Base-by-base conservation (phyloP, 2,797 vertebrate species). In the Zalophus californianus region DNA sequence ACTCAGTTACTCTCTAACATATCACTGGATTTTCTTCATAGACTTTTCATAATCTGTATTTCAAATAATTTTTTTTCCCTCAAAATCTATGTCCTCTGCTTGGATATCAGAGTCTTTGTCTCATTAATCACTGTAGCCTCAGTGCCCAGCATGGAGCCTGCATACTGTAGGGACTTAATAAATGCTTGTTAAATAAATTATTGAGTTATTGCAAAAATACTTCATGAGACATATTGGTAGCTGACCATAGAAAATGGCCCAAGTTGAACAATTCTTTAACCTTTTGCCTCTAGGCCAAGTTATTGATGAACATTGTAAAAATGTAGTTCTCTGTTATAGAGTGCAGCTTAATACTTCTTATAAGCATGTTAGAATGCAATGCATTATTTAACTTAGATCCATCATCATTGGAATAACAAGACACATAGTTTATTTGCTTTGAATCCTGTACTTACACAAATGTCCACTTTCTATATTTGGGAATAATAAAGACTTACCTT, bases 401-500 rank as follows among this genome's bases (percentile, higher is more conserved):
- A 89, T 64, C 48, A 38, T 82, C 27, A 90, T 0, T 64, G 16
- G 56, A 92, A 80, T 48, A 97, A 91, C 29, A 93, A 79, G 41
- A 84, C 20, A 78, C 3, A 82, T 44, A 83, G 58, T 70, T 94
- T 58, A 90, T 84, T 58, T 96, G 75, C 35, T 86, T 96, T 94
- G 91, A 93, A 97, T 77, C 89, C 60, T 95, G 18, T 75, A 60
- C 10, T 68, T 92, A 66, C 3, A 60, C n/a, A 75, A 83, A 83
- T 21, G 14, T 23, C 23, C 12, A 50, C 44, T 96, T 96, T 97
- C 35, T 83, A 8, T 85, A 95, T 75, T 25, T 89, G 48, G 50
- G 52, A 68, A 93, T 85, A 75, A 89, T 72, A 93, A 77, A 80
- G 68, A 92, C 91, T 96, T 94, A 97, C 97, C 86, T 94, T 97